Conservation (phyloP, 1,140 invertebrate genomes). For the Andricus grossulariae region DNA sequence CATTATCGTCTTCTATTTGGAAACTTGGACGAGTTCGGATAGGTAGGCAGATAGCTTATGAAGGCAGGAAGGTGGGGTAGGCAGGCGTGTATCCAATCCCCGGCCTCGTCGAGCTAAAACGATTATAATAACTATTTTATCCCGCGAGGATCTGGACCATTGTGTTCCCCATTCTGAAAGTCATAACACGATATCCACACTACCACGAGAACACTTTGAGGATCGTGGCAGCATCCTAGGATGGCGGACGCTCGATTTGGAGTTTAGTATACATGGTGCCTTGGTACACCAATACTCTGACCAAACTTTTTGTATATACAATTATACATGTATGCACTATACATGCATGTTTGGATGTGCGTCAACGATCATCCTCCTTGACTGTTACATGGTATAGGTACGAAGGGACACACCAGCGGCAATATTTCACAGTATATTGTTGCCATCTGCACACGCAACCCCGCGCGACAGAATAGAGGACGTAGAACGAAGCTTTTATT, state of each 20-base stretch:
- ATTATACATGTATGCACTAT: conserved; percentile 32
- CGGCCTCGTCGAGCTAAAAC: conserved; percentile 63
- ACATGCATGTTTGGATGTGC: conserved; percentile 39
- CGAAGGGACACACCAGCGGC: conserved; percentile 56
- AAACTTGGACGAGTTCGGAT: conserved; percentile 46
- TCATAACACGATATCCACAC: conserved; percentile 74
- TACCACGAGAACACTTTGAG: conserved; percentile 63
- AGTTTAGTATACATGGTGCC: conserved; percentile 50
- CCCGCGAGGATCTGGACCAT: conserved; percentile 74
- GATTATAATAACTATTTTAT: conserved; percentile 77
- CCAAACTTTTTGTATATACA: conserved; percentile 24
- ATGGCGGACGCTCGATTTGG: conserved; percentile 65
- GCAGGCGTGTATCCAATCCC: conserved; percentile 56
- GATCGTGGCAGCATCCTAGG: conserved; percentile 55
- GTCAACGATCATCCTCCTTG: conserved; percentile 44
- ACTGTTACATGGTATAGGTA: conserved; percentile 32
- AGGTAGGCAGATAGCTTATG: conserved; percentile 41
- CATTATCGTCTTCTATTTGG: conserved; percentile 58
- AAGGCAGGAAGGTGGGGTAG: conserved; percentile 42
- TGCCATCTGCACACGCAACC: conserved; percentile 76
- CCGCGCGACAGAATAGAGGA: conserved; percentile 63
- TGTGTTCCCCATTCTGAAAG: conserved; percentile 75
- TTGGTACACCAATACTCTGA: conserved; percentile 34
- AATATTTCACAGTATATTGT: conserved; percentile 76
- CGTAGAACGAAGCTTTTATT: conserved; percentile 69